phyloP scores from a whole-genome alignment of 2,113 vertebrate species.

The Neogobius melanostomus region DNA sequence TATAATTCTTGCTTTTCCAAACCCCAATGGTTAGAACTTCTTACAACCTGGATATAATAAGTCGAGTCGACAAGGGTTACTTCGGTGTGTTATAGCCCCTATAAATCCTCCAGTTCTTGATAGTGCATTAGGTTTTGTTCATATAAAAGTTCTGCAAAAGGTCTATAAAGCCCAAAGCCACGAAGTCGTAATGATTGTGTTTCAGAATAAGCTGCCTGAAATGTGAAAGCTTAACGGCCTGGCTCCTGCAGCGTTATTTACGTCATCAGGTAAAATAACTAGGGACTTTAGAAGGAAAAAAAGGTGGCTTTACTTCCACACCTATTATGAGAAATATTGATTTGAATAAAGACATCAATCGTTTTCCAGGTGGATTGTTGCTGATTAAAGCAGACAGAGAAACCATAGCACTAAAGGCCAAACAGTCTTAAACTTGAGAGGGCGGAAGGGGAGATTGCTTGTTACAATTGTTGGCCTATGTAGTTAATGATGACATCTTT shows the following conservation, averaged over 20 bases:
- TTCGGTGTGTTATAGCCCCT: conserved; percentile 3
- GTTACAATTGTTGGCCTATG: neutral
- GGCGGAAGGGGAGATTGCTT: neutral
- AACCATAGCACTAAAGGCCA: neutral
- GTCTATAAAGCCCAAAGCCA: conserved; percentile 11
- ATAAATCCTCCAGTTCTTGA: neutral
- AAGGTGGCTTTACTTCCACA: neutral
- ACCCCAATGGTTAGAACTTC: neutral
- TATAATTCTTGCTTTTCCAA: neutral
- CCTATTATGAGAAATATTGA: neutral
- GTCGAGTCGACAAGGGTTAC: neutral
- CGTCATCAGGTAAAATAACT: neutral
- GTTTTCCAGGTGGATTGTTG: neutral
- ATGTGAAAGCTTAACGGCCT: neutral
- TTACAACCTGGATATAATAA: neutral
- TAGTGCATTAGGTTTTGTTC: conserved; percentile 10
- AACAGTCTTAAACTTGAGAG: neutral
- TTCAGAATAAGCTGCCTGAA: conserved; percentile 6
- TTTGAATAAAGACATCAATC: neutral
- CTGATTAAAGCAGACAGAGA: neutral
- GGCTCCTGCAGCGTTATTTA: neutral
- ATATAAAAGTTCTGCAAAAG: conserved; percentile 11
- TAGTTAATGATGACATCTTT: neutral
- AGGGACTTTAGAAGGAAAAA: neutral
- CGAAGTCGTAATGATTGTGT: conserved; percentile 5